phyloP scores from a whole-genome alignment of 2,888 invertebrate genomes.

The Parnassius glacialis region DNA sequence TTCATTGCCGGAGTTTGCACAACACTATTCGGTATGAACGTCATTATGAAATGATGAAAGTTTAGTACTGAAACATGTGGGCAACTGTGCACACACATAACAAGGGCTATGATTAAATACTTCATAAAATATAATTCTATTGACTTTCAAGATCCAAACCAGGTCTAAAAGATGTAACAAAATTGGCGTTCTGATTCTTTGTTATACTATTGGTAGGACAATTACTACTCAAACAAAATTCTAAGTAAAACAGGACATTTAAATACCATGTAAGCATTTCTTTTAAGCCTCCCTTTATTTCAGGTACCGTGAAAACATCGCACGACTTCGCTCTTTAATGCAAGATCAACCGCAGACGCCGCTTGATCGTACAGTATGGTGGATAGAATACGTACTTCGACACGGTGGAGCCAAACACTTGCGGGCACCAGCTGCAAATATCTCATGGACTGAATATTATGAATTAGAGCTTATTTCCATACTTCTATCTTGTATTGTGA shows the following conservation, averaged over 20 bases:
- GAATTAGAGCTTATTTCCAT: constrained; percentile 33
- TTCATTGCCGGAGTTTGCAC: no score
- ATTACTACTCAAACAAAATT: no score
- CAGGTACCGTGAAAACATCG: constrained; percentile 39
- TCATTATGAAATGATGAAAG: no score
- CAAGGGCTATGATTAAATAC: no score
- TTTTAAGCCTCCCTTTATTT: constrained; percentile 1
- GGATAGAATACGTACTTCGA: constrained; percentile 63
- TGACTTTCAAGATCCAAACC: no score
- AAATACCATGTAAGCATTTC: not conserved
- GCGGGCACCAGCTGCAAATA: constrained; percentile 39
- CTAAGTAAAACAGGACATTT: not conserved
- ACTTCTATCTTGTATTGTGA: not conserved
- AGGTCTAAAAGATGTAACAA: no score
- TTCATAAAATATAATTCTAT: no score
- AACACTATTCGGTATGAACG: no score
- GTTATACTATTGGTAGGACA: no score
- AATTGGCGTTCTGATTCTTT: no score
- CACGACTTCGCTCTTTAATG: constrained; percentile 42
- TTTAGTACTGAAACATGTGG: no score
- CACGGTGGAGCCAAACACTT: constrained; percentile 50
- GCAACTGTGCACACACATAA: no score
- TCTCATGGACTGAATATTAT: constrained; percentile 40
- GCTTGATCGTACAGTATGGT: constrained; percentile 66
- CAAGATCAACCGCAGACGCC: constrained; percentile 55